A percentile compares a stretch with the other conserved stretches of the same genome.
Evolutionary conservation across 2,797 vertebrate species (phyloP).

Genomic region (Neosalanx taihuensis): DNA sequence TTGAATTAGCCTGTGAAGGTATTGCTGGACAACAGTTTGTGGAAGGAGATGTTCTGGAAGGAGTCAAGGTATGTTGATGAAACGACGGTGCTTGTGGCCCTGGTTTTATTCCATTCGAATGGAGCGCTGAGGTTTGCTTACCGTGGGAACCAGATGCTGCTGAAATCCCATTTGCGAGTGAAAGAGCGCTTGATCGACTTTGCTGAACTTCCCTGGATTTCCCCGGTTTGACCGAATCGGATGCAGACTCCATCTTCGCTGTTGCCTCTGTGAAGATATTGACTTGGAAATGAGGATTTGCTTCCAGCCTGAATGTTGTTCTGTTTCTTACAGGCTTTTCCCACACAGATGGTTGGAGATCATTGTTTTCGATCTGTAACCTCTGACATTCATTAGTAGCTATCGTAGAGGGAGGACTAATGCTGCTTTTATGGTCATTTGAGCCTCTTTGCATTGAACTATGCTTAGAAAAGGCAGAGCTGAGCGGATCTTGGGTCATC

Average conservation of each 20-base stretch:
- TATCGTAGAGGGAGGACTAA: background rate
- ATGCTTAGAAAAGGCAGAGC: conserved; percentile 42
- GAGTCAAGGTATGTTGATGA: conserved; percentile 14
- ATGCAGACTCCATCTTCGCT: conserved; percentile 26
- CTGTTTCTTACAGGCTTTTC: conserved; percentile 35
- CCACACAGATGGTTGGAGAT: conserved; percentile 24
- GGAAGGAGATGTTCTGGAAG: conserved; percentile 31
- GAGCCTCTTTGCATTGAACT: conserved; percentile 62
- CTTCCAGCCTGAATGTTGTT: conserved; percentile 40
- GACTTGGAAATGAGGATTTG: conserved; percentile 42
- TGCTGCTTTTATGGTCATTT: too few relatives aligned
- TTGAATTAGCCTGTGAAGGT: background rate
- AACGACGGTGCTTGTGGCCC: background rate
- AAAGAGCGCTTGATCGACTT: background rate
- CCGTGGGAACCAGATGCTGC: background rate
- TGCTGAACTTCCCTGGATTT: rapidly evolving
- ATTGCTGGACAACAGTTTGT: background rate
- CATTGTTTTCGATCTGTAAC: background rate
- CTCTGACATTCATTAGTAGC: rapidly evolving
- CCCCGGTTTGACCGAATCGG: conserved; percentile 10
- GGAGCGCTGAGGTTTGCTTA: conserved; percentile 29
- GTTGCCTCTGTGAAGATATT: conserved; percentile 16
- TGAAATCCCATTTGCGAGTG: background rate
- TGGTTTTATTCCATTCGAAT: conserved; percentile 26
- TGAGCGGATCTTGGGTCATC: conserved; percentile 77